Evolutionary conservation across 2,888 invertebrate genomes (phyloP).

Genomic region (Sinelater perroti): DNA sequence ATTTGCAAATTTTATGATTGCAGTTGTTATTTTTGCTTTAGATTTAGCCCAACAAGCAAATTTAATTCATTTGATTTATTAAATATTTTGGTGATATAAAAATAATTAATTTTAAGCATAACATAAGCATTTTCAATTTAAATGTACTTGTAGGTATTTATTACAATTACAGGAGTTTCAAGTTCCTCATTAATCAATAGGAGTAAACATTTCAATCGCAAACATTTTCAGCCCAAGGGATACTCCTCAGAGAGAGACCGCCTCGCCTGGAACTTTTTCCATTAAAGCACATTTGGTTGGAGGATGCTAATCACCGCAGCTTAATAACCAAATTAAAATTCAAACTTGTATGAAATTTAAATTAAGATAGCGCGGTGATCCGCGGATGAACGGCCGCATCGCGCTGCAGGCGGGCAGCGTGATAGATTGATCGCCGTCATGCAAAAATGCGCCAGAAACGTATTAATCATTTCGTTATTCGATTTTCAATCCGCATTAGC

Average conservation of each 20-base stretch:
- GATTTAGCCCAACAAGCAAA: too few relatives aligned
- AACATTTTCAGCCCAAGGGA: slow-evolving; percentile 4
- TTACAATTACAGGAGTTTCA: too few relatives aligned
- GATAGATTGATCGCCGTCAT: slow-evolving; percentile 35
- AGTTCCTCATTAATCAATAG: slow-evolving; percentile 11
- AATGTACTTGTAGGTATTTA: too few relatives aligned
- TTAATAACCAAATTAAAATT: slow-evolving; percentile 31
- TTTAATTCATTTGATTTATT: too few relatives aligned
- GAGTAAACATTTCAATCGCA: neutral
- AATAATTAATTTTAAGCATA: too few relatives aligned
- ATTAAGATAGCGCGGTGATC: slow-evolving; percentile 26
- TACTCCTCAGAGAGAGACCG: too few relatives aligned
- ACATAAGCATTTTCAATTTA: too few relatives aligned
- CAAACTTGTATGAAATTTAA: slow-evolving; percentile 31
- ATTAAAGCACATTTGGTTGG: slow-evolving; percentile 19
- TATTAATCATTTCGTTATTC: slow-evolving; percentile 45
- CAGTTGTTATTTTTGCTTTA: too few relatives aligned
- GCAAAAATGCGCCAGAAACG: slow-evolving; percentile 31
- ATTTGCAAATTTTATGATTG: too few relatives aligned
- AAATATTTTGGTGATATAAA: too few relatives aligned
- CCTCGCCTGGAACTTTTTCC: slow-evolving; percentile 18
- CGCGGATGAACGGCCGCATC: slow-evolving; percentile 14
- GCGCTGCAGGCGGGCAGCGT: slow-evolving; percentile 22
- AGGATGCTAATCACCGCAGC: slow-evolving; percentile 20
- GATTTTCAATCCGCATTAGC: slow-evolving; percentile 42